Percentiles rank a stretch among this genome's conserved stretches.
Evolutionary conservation across 2,888 invertebrate genomes (phyloP).

Genomic region (Diadromus collaris): DNA sequence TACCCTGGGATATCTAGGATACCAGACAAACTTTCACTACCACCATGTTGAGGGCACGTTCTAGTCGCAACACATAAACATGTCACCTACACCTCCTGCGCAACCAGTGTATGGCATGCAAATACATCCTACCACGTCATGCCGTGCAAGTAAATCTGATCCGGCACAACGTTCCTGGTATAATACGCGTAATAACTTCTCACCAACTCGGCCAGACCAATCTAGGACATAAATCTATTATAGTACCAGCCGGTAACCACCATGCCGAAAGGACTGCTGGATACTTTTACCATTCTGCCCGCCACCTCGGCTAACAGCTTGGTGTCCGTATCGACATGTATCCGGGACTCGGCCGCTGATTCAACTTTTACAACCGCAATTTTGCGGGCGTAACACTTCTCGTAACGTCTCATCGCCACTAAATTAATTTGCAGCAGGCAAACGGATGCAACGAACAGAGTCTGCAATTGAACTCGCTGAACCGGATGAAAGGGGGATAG

Average conservation of each 20-base stretch:
- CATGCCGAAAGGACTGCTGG: neutral
- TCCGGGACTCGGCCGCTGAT: neutral
- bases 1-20: neutral
- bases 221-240: conserved; percentile 12
- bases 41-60: neutral
- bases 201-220: conserved; percentile 10
- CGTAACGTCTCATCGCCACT: neutral
- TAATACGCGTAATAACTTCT: conserved; percentile 2
- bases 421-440: neutral
- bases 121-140: neutral
- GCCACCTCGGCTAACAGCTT: neutral
- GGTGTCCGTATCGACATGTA: neutral
- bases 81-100: neutral
- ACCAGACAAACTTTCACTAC: conserved; percentile 2
- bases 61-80: neutral
- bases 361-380: conserved; percentile 1
- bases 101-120: neutral
- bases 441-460: neutral
- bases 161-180: neutral
- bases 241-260: neutral
- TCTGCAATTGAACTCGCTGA: neutral
- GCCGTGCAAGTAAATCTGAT: too few relatives aligned
- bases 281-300: neutral
- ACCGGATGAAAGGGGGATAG: neutral
- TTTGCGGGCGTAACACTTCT: neutral